Evolutionary conservation across 2,797 vertebrate genomes (phyloP).

Genomic region (Coendou prehensilis): DNA sequence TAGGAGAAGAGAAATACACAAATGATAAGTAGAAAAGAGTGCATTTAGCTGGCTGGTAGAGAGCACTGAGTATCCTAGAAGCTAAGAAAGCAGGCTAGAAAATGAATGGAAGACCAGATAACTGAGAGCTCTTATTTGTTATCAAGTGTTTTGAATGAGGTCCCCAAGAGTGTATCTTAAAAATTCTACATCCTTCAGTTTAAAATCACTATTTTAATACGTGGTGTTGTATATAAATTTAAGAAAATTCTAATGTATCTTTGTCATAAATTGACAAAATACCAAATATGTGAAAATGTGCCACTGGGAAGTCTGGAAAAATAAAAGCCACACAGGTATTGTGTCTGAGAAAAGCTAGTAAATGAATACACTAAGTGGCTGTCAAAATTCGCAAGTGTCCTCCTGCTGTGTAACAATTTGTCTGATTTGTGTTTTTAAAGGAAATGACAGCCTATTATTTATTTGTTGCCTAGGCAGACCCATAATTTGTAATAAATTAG

Average conservation of each 20-base stretch:
- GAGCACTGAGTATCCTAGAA: not conserved
- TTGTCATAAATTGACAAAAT: slow-evolving; percentile 63
- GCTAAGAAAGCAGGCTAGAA: not conserved
- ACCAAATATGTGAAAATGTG: slow-evolving; percentile 16
- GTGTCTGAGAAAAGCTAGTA: slow-evolving; percentile 40
- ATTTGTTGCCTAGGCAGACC: slow-evolving; percentile 58
- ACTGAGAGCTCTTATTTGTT: not conserved
- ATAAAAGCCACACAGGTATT: slow-evolving; percentile 33
- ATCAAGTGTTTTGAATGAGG: not conserved
- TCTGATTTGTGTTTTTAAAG: slow-evolving; percentile 57
- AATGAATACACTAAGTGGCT: not conserved
- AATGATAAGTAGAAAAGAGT: not conserved
- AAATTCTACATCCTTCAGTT: slow-evolving; percentile 29
- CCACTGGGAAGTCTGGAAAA: slow-evolving; percentile 47
- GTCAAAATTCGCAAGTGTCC: slow-evolving; percentile 57
- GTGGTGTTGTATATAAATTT: slow-evolving; percentile 45
- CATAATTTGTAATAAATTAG: slow-evolving; percentile 69
- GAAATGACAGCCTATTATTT: slow-evolving; percentile 47
- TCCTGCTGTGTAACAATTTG: slow-evolving; percentile 39
- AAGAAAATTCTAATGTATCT: slow-evolving; percentile 48
- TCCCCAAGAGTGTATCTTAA: not conserved
- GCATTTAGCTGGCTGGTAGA: not conserved
- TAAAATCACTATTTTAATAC: slow-evolving; percentile 47
- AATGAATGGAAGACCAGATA: not conserved
- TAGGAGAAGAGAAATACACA: not conserved